Percentiles rank a stretch among this genome's conserved stretches.
Evolutionary conservation across 2,888 invertebrate species (phyloP).

Genomic region (Lacanobia wlatinum): DNA sequence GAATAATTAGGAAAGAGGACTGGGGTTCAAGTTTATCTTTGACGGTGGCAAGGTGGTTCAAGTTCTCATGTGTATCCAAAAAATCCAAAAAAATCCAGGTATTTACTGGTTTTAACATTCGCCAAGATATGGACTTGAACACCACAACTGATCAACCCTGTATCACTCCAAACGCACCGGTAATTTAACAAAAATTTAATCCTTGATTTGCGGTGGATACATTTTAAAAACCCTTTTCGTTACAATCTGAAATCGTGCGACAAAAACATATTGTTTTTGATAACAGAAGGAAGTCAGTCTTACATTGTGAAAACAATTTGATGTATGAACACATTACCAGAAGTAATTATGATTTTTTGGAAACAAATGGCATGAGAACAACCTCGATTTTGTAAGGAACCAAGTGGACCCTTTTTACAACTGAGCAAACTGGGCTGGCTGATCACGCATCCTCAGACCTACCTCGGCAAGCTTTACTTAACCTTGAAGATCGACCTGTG

Average conservation of each 20-base stretch:
- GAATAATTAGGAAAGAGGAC: no score
- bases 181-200: background rate
- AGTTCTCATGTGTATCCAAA: no score
- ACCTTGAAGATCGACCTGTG: no score
- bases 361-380: background rate
- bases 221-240: constrained; percentile 5
- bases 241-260: constrained; percentile 23
- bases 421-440: no score
- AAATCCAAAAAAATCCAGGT: no score
- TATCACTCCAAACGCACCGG: background rate
- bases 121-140: no score
- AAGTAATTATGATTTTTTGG: constrained; percentile 12
- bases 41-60: no score
- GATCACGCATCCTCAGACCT: no score
- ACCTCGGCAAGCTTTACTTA: no score
- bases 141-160: background rate
- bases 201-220: background rate
- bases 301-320: constrained; percentile 11
- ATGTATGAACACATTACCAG: constrained; percentile 29
- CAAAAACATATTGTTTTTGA: constrained; percentile 48
- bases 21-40: no score
- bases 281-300: constrained; percentile 18
- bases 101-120: no score
- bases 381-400: background rate
- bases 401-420: background rate